Percentiles rank a stretch among this genome's conserved stretches.
These are phyloP conservation scores for Alectoris magna DNA, from an alignment of 2,797 vertebrate genomes.

Conservation along the genomic window DNA sequence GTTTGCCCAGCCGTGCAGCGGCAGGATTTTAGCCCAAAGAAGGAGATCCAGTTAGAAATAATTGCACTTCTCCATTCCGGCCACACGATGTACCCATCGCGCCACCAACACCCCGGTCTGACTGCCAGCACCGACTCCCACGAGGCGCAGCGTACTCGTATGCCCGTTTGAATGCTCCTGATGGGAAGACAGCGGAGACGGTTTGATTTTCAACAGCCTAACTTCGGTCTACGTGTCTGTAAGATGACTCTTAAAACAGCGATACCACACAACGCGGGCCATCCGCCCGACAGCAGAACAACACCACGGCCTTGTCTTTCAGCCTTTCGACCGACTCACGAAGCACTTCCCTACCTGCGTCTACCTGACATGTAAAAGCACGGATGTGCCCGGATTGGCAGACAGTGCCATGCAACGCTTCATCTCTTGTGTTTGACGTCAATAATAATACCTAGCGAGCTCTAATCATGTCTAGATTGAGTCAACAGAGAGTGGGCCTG, in stretches of 20 bases:
- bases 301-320: not conserved
- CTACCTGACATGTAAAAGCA: not conserved
- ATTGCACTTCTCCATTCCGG: slow-evolving; percentile 31
- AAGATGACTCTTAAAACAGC: not conserved
- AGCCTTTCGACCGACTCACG: not conserved
- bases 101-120: not conserved
- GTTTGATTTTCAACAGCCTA: not conserved
- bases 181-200: not conserved
- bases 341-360: not conserved
- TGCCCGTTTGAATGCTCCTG: fast-evolving
- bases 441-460: not conserved
- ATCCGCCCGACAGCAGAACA: not conserved
- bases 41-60: not conserved
- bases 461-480: not conserved
- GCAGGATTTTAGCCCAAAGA: not conserved
- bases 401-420: not conserved
- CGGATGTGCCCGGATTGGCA: not conserved
- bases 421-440: not conserved
- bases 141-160: not conserved
- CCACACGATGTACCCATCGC: slow-evolving; percentile 62
- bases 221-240: not conserved
- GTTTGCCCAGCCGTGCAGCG: not conserved
- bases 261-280: not conserved
- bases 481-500: not conserved
- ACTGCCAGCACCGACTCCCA: fast-evolving